These are phyloP conservation scores for Nebria salina DNA, from an alignment of 2,888 invertebrate genomes.

Conservation along the genomic window DNA sequence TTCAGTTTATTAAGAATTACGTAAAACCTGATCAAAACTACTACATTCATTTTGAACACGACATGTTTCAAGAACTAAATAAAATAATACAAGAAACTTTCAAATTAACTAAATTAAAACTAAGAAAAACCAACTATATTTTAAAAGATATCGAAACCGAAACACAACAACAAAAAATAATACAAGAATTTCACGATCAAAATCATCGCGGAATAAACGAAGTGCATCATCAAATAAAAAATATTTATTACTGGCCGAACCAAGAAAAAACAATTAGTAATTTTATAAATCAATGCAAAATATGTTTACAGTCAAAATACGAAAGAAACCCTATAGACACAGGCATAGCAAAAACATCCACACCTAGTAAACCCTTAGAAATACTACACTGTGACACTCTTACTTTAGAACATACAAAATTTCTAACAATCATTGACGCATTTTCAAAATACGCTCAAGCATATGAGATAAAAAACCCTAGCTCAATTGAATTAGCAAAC, in stretches of 20 bases:
- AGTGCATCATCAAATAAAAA: conserved; percentile 16
- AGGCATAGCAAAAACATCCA: conserved; percentile 44
- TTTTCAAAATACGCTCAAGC: conserved; percentile 47
- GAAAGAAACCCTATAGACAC: conserved; percentile 48
- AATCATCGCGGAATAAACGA: conserved; percentile 24
- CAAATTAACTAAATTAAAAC: too few relatives aligned
- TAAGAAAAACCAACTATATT: not conserved
- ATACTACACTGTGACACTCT: conserved; percentile 40
- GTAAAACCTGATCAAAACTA: too few relatives aligned
- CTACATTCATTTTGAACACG: too few relatives aligned
- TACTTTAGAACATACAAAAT: conserved; percentile 22
- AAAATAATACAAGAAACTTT: too few relatives aligned
- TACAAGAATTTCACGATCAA: conserved; percentile 28
- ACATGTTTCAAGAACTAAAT: too few relatives aligned
- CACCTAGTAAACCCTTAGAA: conserved; percentile 47
- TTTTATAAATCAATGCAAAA: conserved; percentile 48
- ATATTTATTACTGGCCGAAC: conserved; percentile 45
- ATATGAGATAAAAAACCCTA: conserved; percentile 32
- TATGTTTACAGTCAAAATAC: conserved; percentile 48
- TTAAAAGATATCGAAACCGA: conserved; percentile 25
- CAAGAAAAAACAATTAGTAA: conserved; percentile 42
- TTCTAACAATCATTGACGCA: conserved; percentile 34
- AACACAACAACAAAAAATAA: conserved; percentile 27
- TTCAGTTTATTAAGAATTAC: too few relatives aligned
- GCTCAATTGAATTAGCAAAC: conserved; percentile 23